These are phyloP conservation scores for Rhamphomyia laevipes DNA, from an alignment of 2,888 invertebrate species.

Conservation along the genomic window DNA sequence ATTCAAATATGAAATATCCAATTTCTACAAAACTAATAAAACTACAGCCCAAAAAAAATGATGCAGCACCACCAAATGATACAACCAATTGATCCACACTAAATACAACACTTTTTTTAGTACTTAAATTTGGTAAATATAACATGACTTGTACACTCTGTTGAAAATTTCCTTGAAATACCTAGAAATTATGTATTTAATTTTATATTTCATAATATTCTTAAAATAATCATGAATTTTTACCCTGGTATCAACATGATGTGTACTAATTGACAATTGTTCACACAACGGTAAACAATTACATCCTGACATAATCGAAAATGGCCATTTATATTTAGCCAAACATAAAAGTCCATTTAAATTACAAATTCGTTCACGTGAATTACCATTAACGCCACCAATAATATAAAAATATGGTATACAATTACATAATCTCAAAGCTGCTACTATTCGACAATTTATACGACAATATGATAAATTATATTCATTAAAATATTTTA, in stretches of 20 bases:
- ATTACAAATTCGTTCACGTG: conserved; percentile 22
- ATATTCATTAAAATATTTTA: conserved; percentile 26
- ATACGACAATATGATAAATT: conserved; percentile 27
- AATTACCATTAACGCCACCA: conserved; percentile 12
- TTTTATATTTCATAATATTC: neutral
- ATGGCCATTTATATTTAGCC: conserved; percentile 20
- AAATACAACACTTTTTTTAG: conserved; percentile 28
- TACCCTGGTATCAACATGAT: neutral
- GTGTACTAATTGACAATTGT: conserved; percentile 16
- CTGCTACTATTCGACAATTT: conserved; percentile 30
- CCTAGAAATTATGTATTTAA: neutral
- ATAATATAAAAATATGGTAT: conserved; percentile 31
- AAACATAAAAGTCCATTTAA: conserved; percentile 28
- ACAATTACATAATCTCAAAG: conserved; percentile 26
- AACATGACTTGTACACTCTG: conserved; percentile 18
- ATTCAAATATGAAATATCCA: conserved; percentile 9
- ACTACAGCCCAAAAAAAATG: conserved; percentile 34
- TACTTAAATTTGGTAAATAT: conserved; percentile 24
- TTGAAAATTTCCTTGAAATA: conserved; percentile 17
- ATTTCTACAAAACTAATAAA: conserved; percentile 26
- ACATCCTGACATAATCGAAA: conserved; percentile 8
- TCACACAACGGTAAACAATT: conserved; percentile 26
- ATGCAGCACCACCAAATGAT: conserved; percentile 33
- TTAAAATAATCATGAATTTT: neutral
- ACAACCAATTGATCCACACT: conserved; percentile 32